Percentiles rank a stretch among this genome's conserved stretches.
phyloP scores from a whole-genome alignment of 1,140 invertebrate genomes.

The Procambarus clarkii region DNA sequence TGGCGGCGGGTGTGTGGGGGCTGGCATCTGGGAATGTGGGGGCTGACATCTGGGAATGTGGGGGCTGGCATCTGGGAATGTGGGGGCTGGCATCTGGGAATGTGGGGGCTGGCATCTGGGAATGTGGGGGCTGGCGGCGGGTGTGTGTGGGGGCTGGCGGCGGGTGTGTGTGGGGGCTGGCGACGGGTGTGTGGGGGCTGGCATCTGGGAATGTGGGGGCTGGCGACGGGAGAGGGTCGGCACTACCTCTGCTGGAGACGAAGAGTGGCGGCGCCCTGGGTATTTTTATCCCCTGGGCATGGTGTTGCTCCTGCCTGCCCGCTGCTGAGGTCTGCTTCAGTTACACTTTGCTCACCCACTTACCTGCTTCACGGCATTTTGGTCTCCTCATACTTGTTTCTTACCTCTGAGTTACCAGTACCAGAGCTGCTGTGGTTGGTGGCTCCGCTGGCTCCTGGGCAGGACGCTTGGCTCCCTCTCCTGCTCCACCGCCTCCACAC shows the following conservation, averaged over 20 bases:
- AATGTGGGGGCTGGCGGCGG: too few relatives aligned
- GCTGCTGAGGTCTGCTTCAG: constrained; percentile 57
- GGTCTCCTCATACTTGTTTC: constrained; percentile 14
- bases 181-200: not conserved
- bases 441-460: not conserved
- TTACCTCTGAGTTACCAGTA: not conserved
- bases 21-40: not conserved
- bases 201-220: not conserved
- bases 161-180: not conserved
- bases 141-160: too few relatives aligned
- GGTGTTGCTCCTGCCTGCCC: constrained; percentile 43
- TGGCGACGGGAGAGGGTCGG: too few relatives aligned
- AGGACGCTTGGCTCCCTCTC: not conserved
- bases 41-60: too few relatives aligned
- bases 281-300: constrained; percentile 52
- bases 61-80: not conserved
- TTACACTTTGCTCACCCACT: constrained; percentile 62
- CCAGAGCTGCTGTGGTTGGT: not conserved
- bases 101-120: too few relatives aligned
- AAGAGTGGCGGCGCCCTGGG: constrained; percentile 45
- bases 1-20: too few relatives aligned
- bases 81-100: not conserved
- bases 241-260: not conserved
- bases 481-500: not conserved
- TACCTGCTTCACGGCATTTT: constrained; percentile 52